Evolutionary conservation across 1,140 invertebrate genomes (phyloP), one percentile per base, ranked within the genome.

Genomic region (Aphelenchoides fujianensis): DNA sequence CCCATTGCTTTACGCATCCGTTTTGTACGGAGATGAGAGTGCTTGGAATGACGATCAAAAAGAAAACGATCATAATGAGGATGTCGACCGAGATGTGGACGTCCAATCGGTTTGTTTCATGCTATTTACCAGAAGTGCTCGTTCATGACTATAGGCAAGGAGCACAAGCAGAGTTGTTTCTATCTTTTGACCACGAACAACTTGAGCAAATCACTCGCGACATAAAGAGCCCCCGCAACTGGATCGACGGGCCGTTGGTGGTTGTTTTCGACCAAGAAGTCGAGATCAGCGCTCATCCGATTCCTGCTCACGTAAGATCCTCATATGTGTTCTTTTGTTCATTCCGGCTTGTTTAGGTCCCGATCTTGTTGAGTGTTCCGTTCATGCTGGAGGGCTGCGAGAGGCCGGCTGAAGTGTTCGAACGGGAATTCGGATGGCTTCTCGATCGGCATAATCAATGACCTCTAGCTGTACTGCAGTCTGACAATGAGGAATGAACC

Each of bases 181-280:
- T 2, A 30, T 7, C 5, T 32, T 59, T 30, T 23, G 7, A 59
- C 32, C 36, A 31, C 53, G 16, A 16, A 2, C 19, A 30, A 66
- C 23, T 30, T 0, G 28, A 36, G 0, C n/a, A 19, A 1, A 2
- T 0, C n/a, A n/a, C n/a, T 1, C 36, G 2, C 23, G 16, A 12
- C 28, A 3, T 32, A 23, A 68, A 28, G 23, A n/a, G 55, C 19
- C 3, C 19, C 30, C n/a, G 27, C 16, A 23, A 23, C 23, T 68
- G 59, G n/a, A 32, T 9, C n/a, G 34, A 69, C 9, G 36, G 12
- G n/a, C 67, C 61, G 62, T 67, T 70, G 23, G 28, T 35, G 1
- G 12, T 67, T 28, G 61, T 68, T n/a, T 70, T 68, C 31, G 28
- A 70, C 19, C 16, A 41, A 3, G 69, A 70, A 36, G 54, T 70